These are phyloP conservation scores for Caradrina clavipalpis DNA, from an alignment of 2,888 invertebrate genomes.

Conservation along the genomic window DNA sequence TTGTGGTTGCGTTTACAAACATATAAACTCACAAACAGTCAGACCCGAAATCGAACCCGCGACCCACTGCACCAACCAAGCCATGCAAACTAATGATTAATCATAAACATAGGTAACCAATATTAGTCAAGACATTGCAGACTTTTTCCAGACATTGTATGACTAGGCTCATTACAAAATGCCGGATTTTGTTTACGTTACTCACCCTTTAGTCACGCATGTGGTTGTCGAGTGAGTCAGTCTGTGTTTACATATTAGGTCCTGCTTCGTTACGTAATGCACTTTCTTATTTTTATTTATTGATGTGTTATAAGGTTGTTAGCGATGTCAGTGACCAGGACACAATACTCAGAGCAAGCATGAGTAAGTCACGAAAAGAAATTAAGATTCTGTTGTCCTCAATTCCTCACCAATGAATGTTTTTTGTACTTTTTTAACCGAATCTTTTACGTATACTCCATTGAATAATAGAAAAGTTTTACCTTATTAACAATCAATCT, in stretches of 20 bases:
- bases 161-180: slow-evolving; percentile 43
- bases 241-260: slow-evolving; percentile 27
- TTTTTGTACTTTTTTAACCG: background rate
- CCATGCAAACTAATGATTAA: background rate
- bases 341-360: background rate
- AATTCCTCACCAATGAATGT: background rate
- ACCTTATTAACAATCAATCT: too few species aligned
- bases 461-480: too few species aligned
- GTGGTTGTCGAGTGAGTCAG: slow-evolving; percentile 50
- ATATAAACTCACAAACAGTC: too few species aligned
- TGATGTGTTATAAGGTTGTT: slow-evolving; percentile 38
- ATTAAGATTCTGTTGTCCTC: background rate
- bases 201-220: slow-evolving; percentile 58
- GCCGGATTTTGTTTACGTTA: slow-evolving; percentile 50
- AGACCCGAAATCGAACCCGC: too few species aligned
- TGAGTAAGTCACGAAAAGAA: background rate
- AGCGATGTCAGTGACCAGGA: slow-evolving; percentile 2
- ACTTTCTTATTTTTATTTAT: slow-evolving; percentile 24
- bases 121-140: background rate
- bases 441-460: too few species aligned
- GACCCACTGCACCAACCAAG: too few species aligned
- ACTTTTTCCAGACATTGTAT: slow-evolving; percentile 27
- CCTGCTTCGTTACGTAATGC: slow-evolving; percentile 37
- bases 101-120: slow-evolving; percentile 1
- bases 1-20: too few species aligned